Conservation (phyloP, 2,797 vertebrate species). For the Oceanodroma leucorhoa region DNA sequence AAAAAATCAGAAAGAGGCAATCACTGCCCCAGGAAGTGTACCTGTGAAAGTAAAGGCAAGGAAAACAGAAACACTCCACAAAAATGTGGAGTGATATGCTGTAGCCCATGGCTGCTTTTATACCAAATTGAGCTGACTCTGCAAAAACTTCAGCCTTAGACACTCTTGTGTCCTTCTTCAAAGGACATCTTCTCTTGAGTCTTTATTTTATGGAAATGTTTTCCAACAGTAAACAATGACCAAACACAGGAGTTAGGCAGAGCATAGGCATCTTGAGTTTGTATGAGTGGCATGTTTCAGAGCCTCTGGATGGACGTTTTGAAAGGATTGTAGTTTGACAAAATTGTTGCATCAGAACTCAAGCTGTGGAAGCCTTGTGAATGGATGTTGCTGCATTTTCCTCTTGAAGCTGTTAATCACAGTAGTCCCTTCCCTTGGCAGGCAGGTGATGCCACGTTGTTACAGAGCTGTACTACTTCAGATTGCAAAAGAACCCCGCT, state of each 20-base stretch:
- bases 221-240: background rate
- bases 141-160: background rate
- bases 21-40: background rate
- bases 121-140: background rate
- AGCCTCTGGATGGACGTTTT: background rate
- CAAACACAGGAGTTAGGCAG: background rate
- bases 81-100: background rate
- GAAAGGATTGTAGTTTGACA: background rate
- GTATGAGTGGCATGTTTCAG: background rate
- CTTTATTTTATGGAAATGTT: background rate
- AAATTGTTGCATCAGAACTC: background rate
- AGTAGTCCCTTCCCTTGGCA: background rate
- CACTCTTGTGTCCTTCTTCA: background rate
- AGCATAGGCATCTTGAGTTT: background rate
- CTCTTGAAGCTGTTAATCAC: background rate
- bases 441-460: background rate
- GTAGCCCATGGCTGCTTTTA: background rate
- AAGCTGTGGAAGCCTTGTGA: background rate
- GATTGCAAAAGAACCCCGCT: constrained; percentile 55
- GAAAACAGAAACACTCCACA: background rate
- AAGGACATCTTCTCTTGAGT: background rate
- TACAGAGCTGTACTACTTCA: constrained; percentile 10
- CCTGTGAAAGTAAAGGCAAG: background rate
- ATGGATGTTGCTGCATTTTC: background rate
- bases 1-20: background rate